Conservation (phyloP, 2,888 invertebrate genomes). For the Drosophila tanythrix region DNA sequence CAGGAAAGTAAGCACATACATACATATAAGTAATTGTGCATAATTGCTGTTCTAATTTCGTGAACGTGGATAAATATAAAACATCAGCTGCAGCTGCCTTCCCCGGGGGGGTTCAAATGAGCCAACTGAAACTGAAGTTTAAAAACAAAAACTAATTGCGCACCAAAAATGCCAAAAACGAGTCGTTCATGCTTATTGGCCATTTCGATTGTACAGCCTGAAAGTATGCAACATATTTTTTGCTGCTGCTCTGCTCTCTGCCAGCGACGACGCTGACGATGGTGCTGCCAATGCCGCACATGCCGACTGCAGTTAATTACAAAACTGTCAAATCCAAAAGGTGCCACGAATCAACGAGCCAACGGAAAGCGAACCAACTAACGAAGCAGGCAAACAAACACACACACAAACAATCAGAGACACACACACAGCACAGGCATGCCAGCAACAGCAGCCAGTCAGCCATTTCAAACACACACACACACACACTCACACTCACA, state of each 20-base stretch:
- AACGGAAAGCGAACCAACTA: conserved; percentile 59
- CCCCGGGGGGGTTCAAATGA: neutral
- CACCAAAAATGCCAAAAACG: conserved; percentile 59
- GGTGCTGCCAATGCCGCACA: conserved; percentile 55
- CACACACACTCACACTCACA: conserved; percentile 10
- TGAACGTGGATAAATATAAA: conserved; percentile 1
- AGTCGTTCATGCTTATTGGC: conserved; percentile 58
- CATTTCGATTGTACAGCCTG: conserved; percentile 61
- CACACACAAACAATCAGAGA: conserved; percentile 19
- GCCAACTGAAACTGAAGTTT: conserved; percentile 29
- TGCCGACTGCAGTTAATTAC: conserved; percentile 85
- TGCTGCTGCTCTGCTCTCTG: conserved; percentile 11
- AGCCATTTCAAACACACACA: conserved; percentile 54
- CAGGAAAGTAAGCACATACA: neutral
- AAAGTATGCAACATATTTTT: conserved; percentile 76
- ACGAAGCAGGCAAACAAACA: conserved; percentile 43
- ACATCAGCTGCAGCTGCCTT: conserved; percentile 17
- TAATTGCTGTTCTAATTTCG: conserved; percentile 6
- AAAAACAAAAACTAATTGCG: conserved; percentile 65
- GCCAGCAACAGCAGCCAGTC: conserved; percentile 60
- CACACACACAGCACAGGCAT: conserved; percentile 39
- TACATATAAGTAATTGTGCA: neutral
- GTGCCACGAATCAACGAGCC: conserved; percentile 76
- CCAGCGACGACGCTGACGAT: conserved; percentile 10
- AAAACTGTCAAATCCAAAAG: conserved; percentile 85